Conservation (phyloP, 2,888 invertebrate genomes). For the Calephelis perditalis region DNA sequence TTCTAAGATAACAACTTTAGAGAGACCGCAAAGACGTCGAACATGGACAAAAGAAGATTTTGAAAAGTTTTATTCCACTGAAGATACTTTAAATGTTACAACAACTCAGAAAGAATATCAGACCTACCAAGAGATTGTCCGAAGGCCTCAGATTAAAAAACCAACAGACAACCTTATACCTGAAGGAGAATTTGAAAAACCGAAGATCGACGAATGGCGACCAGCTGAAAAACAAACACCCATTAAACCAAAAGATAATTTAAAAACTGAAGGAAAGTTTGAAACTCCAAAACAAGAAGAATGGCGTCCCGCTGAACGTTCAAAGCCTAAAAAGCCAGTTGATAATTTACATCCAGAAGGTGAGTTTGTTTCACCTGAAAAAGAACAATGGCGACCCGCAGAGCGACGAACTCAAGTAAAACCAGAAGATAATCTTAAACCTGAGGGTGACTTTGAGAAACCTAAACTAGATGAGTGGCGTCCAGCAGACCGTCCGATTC, state of each 20-base stretch:
- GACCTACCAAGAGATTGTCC: conserved; percentile 75
- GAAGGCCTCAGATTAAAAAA: conserved; percentile 69
- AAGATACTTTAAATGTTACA: conserved; percentile 72
- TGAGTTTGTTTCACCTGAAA: conserved; percentile 59
- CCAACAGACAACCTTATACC: conserved; percentile 78
- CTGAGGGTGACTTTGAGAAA: conserved; percentile 43
- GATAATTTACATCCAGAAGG: conserved; percentile 64
- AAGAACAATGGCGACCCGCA: conserved; percentile 50
- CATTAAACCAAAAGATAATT: conserved; percentile 67
- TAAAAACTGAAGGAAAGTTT: conserved; percentile 71
- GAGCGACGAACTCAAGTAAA: conserved; percentile 40
- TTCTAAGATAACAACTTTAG: conserved; percentile 76
- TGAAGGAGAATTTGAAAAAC: conserved; percentile 74
- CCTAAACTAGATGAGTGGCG: conserved; percentile 54
- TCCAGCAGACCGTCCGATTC: conserved; percentile 58
- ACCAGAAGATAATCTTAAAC: conserved; percentile 72
- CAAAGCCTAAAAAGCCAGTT: conserved; percentile 34
- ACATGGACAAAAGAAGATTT: conserved; percentile 86
- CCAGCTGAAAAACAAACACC: conserved; percentile 66
- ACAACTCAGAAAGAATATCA: conserved; percentile 83
- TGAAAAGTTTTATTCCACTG: conserved; percentile 82
- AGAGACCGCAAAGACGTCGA: conserved; percentile 79
- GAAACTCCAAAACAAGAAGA: conserved; percentile 44
- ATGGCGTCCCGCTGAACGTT: conserved; percentile 61
- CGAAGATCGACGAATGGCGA: conserved; percentile 55